These are phyloP conservation scores for Megaleporinus macrocephalus DNA, from an alignment of 2,113 vertebrate genomes.

Conservation along the genomic window DNA sequence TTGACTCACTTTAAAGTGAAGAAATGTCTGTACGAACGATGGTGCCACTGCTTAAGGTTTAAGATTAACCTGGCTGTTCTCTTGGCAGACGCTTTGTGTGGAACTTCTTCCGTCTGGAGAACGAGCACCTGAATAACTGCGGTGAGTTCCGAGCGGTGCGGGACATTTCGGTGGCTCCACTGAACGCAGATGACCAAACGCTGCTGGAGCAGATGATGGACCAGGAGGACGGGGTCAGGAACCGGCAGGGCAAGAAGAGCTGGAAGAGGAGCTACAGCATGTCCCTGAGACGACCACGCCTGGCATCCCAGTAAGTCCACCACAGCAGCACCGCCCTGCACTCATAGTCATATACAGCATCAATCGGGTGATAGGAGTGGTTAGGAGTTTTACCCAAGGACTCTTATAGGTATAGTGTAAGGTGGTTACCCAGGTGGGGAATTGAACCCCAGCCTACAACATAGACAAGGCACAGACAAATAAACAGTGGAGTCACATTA, in stretches of 20 bases:
- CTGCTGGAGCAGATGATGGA: slow-evolving; percentile 99
- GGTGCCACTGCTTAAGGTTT: neutral
- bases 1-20: too few species aligned
- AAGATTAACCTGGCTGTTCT: neutral
- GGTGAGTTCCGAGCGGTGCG: slow-evolving; percentile 97
- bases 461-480: too few species aligned
- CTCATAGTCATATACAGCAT: neutral
- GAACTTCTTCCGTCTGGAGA: slow-evolving; percentile 99
- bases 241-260: slow-evolving; percentile 91
- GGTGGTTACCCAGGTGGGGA: too few species aligned
- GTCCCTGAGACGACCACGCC: slow-evolving; percentile 87
- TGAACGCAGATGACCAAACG: slow-evolving; percentile 97
- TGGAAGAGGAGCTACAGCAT: slow-evolving; percentile 97
- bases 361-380: too few species aligned
- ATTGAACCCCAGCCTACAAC: too few species aligned
- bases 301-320: slow-evolving; percentile 87
- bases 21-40: neutral
- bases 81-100: slow-evolving; percentile 91
- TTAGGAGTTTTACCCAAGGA: too few species aligned
- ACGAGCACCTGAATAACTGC: slow-evolving; percentile 98
- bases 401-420: too few species aligned
- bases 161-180: slow-evolving; percentile 96
- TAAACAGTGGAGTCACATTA: too few species aligned
- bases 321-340: neutral
- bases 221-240: slow-evolving; percentile 95